Evolutionary conservation across 2,113 vertebrate genomes (phyloP), one percentile per base, ranked within the genome.

Genomic region (Pseudois nayaur): DNA sequence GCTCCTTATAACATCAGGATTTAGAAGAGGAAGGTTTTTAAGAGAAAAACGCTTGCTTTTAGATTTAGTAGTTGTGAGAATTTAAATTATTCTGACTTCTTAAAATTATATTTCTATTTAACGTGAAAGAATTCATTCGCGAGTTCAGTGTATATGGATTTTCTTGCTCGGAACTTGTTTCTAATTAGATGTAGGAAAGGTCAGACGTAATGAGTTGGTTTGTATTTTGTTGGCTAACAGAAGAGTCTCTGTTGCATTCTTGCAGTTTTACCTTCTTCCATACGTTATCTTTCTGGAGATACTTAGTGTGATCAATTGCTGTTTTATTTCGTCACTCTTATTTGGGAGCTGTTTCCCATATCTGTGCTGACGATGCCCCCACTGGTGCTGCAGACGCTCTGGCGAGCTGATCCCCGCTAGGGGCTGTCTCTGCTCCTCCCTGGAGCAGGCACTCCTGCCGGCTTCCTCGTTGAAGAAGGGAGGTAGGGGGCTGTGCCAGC

Each of bases 271-370:
- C 7, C 0, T 33, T 19, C n/a, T 52, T 19, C 48, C 6, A 1
- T 16, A 1, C 2, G 7, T 31, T 16, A 1, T 64, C 31, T 45
- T 74, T 13, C 86, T 57, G 33, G 8, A 15, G 60, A 23, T 23
- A 0, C 7, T 25, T 5, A 11, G 3, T 19, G 0, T 21, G 31
- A 0, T n/a, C 48, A 3, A 0, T 21, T 14, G 52, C 59, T 40
- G 3, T 36, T 85, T 31, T 3, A 10, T 31, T 17, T 31, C 21
- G 23, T 11, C 16, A 0, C 4, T 57, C 25, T 11, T 31, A 25
- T 7, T 43, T 10, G 82, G 36, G 17, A n/a, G n/a, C 67, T 40
- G 1, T 54, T 64, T 89, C 48, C 82, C 6, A 0, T 6, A 0
- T 11, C 43, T 9, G 45, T 93, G 50, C 71, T 31, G 55, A 19